These are phyloP conservation scores for Brachyptera putata DNA, from an alignment of 2,888 invertebrate genomes.

Conservation along the genomic window DNA sequence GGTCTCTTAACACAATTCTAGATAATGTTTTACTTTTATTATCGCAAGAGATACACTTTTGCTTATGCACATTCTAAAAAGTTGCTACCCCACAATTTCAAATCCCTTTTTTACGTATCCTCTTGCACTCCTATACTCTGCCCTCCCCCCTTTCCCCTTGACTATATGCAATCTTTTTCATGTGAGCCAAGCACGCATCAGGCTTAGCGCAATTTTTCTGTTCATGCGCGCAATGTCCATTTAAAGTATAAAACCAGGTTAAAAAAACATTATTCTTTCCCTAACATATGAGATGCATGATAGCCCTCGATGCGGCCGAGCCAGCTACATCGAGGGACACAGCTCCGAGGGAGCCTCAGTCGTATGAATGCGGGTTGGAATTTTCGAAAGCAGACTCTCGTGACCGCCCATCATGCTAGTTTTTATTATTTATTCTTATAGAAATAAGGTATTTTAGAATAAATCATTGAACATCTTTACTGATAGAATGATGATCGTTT, in stretches of 20 bases:
- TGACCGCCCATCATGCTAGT: too few relatives aligned
- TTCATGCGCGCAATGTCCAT: constrained; percentile 24
- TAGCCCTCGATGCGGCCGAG: too few relatives aligned
- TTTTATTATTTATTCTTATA: too few relatives aligned
- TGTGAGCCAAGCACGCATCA: constrained; percentile 23
- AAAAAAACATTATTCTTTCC: neutral
- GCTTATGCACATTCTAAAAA: constrained; percentile 6
- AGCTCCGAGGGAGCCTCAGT: too few relatives aligned
- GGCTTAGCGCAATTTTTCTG: constrained; percentile 29
- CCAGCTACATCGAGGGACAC: too few relatives aligned
- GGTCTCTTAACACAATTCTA: neutral
- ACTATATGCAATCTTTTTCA: neutral
- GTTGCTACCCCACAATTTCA: constrained; percentile 5
- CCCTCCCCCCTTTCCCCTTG: neutral
- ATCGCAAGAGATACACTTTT: neutral
- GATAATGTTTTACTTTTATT: neutral
- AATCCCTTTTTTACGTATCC: constrained; percentile 1
- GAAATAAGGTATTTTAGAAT: too few relatives aligned
- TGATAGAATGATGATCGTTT: too few relatives aligned
- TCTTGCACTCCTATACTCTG: neutral
- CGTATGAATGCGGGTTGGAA: too few relatives aligned
- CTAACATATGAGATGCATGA: too few relatives aligned
- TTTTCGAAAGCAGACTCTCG: too few relatives aligned
- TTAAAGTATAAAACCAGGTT: neutral
- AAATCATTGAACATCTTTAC: too few relatives aligned